A percentile compares a stretch with the other conserved stretches of the same genome.
phyloP scores from a whole-genome alignment of 2,113 vertebrate genomes.

The Rhagologus leucostigma region DNA sequence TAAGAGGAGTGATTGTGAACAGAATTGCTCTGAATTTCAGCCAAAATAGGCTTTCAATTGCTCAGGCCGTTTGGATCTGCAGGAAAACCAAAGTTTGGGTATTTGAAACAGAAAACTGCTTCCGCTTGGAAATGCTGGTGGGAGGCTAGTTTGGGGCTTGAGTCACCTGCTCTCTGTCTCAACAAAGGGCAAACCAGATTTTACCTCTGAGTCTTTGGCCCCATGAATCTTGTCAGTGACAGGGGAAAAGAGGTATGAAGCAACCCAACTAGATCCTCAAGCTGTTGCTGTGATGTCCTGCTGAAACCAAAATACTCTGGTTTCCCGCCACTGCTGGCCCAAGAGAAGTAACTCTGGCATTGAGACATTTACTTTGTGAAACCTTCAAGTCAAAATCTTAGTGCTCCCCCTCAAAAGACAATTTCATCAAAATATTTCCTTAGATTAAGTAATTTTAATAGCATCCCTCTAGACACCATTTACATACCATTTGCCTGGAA shows the following conservation, averaged over 20 bases:
- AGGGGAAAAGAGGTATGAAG: background rate
- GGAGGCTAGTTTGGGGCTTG: background rate
- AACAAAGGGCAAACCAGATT: background rate
- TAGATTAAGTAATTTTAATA: background rate
- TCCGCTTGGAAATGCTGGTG: background rate
- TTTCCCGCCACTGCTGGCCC: background rate
- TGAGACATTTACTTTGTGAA: background rate
- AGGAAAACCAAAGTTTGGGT: background rate
- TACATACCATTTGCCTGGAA: conserved; percentile 5
- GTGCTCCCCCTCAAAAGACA: background rate
- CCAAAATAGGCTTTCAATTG: background rate
- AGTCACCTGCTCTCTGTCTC: background rate
- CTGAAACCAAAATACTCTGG: background rate
- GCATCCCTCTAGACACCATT: background rate
- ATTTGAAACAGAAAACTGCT: background rate
- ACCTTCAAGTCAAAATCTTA: background rate
- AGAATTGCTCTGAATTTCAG: background rate
- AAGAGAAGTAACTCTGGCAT: background rate
- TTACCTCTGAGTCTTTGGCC: background rate
- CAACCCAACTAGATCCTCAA: background rate
- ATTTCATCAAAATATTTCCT: background rate
- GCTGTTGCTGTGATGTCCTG: background rate
- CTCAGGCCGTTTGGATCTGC: background rate
- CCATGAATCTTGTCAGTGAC: background rate
- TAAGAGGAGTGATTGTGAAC: background rate